These are phyloP conservation scores for Nannobrachium achirus DNA, from an alignment of 2,113 vertebrate species.

Conservation along the genomic window DNA sequence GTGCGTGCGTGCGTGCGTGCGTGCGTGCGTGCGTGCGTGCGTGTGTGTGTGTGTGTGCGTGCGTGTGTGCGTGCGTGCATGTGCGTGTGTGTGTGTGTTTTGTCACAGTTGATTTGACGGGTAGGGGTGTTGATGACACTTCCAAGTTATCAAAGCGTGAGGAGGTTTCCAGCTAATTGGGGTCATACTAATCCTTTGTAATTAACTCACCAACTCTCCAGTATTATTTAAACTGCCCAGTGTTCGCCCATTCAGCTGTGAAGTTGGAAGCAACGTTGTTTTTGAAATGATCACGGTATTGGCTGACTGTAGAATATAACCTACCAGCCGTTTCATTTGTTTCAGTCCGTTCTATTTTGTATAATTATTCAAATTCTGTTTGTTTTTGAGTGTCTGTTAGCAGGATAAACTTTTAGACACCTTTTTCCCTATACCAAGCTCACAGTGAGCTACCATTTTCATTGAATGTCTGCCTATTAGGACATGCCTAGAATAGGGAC, in stretches of 20 bases:
- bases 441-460: too few relatives aligned
- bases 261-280: conserved; percentile 37
- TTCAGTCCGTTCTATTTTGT: too few relatives aligned
- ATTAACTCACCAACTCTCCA: conserved; percentile 71
- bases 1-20: background rate
- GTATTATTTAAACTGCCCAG: conserved; percentile 69
- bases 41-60: background rate
- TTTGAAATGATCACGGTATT: background rate
- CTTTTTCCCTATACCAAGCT: too few relatives aligned
- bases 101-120: conserved; percentile 53
- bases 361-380: too few relatives aligned
- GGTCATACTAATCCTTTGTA: conserved; percentile 73
- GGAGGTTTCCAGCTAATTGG: conserved; percentile 70
- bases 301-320: too few relatives aligned
- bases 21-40: background rate
- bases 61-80: background rate
- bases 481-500: too few relatives aligned
- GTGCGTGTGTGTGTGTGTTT: background rate
- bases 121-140: conserved; percentile 71
- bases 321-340: too few relatives aligned
- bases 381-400: too few relatives aligned
- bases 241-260: conserved; percentile 61
- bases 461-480: too few relatives aligned
- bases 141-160: conserved; percentile 68
- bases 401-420: too few relatives aligned